Percentiles rank a stretch among this genome's conserved stretches.
These are phyloP conservation scores for Chelmon rostratus DNA, from an alignment of 2,797 vertebrate species.

Conservation along the genomic window DNA sequence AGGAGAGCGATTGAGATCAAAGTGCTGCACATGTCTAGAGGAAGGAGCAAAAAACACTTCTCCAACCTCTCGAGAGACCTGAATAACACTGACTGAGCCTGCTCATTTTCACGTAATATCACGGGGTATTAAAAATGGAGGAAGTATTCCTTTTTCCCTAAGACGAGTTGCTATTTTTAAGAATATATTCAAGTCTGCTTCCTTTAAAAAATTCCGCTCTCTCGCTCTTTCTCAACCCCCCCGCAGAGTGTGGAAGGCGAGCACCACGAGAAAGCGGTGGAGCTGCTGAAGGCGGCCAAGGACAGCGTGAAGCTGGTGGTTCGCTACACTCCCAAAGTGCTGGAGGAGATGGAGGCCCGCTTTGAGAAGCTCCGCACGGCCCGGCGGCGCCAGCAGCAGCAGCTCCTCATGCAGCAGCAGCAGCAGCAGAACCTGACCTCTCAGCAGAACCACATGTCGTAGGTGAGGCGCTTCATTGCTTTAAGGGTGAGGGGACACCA, in stretches of 20 bases:
- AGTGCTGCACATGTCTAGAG: conserved; percentile 4
- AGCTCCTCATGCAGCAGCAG: conserved; percentile 94
- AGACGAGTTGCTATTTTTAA: conserved; percentile 14
- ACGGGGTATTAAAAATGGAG: conserved; percentile 12
- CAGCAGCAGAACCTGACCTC: conserved; percentile 90
- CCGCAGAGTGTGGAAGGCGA: conserved; percentile 97
- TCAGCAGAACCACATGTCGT: conserved; percentile 98
- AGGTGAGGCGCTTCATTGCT: conserved; percentile 95
- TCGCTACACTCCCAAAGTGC: conserved; percentile 97
- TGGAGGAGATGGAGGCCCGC: conserved; percentile 99
- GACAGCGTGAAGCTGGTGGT: conserved; percentile 98
- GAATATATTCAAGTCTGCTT: conserved; percentile 26
- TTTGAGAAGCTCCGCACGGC: conserved; percentile 98
- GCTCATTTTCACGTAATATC: conserved; percentile 9
- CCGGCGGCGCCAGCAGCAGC: conserved; percentile 96
- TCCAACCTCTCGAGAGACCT: not conserved
- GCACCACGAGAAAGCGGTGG: conserved; percentile 98
- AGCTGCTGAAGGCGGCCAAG: conserved; percentile 96
- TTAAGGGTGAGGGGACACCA: conserved; percentile 64
- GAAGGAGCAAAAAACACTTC: conserved; percentile 11
- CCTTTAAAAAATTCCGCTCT: conserved; percentile 10
- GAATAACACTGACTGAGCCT: conserved; percentile 2
- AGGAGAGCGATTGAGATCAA: conserved; percentile 29
- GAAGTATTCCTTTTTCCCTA: not conserved
- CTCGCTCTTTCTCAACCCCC: not conserved